A percentile compares a stretch with the other conserved stretches of the same genome.
Conservation (phyloP, 2,888 invertebrate species). For the Limnephilus auricula region DNA sequence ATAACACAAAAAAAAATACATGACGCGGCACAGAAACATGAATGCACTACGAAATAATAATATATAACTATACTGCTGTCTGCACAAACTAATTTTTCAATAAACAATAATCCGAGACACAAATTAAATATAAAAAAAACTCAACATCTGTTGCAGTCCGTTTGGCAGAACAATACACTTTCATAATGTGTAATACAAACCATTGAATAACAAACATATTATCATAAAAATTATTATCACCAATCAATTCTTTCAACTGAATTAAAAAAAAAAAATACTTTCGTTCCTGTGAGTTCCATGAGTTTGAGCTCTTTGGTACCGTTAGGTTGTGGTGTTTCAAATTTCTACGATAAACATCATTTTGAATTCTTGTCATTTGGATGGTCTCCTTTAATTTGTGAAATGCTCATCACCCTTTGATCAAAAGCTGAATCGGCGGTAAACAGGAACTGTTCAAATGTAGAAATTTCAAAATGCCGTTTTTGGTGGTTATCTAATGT, state of each 20-base stretch:
- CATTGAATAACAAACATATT: constrained; percentile 5
- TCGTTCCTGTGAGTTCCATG: not conserved
- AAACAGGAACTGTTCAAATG: not conserved
- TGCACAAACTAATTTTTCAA: not conserved
- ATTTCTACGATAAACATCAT: not conserved
- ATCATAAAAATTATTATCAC: constrained; percentile 35
- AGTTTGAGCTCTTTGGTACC: not conserved
- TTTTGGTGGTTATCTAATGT: not conserved
- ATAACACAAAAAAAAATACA: constrained; percentile 54
- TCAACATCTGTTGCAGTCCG: constrained; percentile 51
- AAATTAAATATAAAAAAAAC: constrained; percentile 48
- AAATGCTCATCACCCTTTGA: not conserved
- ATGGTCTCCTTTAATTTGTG: not conserved
- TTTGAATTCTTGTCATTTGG: not conserved
- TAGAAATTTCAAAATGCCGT: not conserved
- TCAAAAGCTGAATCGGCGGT: not conserved
- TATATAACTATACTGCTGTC: constrained; percentile 9
- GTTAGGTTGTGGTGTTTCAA: not conserved
- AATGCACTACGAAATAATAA: constrained; percentile 34
- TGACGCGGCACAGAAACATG: constrained; percentile 34
- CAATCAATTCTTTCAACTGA: constrained; percentile 20
- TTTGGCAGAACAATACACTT: constrained; percentile 39
- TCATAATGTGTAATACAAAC: constrained; percentile 14
- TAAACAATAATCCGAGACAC: constrained; percentile 33
- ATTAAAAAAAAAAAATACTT: constrained; percentile 21